These are phyloP conservation scores for Lathronympha strigana DNA, from an alignment of 2,888 invertebrate genomes.

Conservation along the genomic window DNA sequence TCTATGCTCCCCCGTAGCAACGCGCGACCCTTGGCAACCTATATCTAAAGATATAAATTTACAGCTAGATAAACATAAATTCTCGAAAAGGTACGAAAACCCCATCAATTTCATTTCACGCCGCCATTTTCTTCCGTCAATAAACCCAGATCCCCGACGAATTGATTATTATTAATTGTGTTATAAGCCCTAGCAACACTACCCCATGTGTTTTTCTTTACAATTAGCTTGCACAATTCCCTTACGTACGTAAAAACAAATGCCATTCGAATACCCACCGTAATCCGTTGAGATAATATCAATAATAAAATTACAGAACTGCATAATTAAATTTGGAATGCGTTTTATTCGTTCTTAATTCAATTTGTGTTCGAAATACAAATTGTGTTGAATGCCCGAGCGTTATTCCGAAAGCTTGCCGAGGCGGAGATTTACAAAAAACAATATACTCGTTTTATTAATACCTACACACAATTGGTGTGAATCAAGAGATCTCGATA, in stretches of 20 bases:
- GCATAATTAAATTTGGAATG: slow-evolving; percentile 25
- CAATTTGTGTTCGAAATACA: slow-evolving; percentile 72
- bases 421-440: background rate
- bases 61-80: background rate
- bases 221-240: slow-evolving; percentile 70
- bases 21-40: too few species aligned
- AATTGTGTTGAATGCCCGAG: slow-evolving; percentile 65
- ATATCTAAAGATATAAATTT: too few species aligned
- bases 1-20: too few species aligned
- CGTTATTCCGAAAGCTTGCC: background rate
- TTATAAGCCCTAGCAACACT: slow-evolving; percentile 68
- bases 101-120: slow-evolving; percentile 42
- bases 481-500: background rate
- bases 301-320: slow-evolving; percentile 13
- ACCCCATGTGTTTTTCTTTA: slow-evolving; percentile 82
- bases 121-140: slow-evolving; percentile 49
- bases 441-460: background rate
- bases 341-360: slow-evolving; percentile 66
- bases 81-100: slow-evolving; percentile 23
- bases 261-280: slow-evolving; percentile 48
- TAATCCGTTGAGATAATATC: slow-evolving; percentile 43
- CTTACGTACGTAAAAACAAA: slow-evolving; percentile 47
- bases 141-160: slow-evolving; percentile 61
- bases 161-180: slow-evolving; percentile 80
- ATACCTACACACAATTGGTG: background rate